Evolutionary conservation across 2,113 vertebrate genomes (phyloP).

Genomic region (Lutjanus erythropterus): DNA sequence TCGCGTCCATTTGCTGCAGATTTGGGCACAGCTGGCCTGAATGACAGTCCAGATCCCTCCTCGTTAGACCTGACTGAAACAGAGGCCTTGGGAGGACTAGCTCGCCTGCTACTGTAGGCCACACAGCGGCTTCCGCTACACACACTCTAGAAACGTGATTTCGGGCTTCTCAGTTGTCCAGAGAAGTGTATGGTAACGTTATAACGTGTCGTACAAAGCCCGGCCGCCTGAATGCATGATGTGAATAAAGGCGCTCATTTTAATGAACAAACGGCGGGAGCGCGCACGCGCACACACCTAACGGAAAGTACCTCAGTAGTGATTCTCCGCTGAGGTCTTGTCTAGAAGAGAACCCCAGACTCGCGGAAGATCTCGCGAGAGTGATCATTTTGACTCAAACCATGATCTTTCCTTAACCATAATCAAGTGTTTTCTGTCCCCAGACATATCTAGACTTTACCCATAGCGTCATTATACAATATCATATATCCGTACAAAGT

Average conservation of each 20-base stretch:
- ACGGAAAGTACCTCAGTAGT: conserved; percentile 74
- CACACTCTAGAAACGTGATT: not conserved
- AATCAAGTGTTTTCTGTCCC: too few relatives aligned
- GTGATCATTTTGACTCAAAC: too few relatives aligned
- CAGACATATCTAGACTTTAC: too few relatives aligned
- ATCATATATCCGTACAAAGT: too few relatives aligned
- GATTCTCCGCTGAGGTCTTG: too few relatives aligned
- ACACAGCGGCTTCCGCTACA: conserved; percentile 40
- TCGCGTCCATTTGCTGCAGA: conserved; percentile 47
- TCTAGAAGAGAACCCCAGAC: too few relatives aligned
- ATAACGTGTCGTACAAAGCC: not conserved
- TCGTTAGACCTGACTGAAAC: conserved; percentile 37
- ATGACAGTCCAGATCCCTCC: conserved; percentile 67
- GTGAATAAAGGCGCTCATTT: conserved; percentile 62
- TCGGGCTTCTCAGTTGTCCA: rapidly evolving
- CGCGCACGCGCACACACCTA: conserved; percentile 73
- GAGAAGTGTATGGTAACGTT: too few relatives aligned
- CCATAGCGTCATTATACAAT: too few relatives aligned
- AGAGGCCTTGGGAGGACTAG: conserved; percentile 61
- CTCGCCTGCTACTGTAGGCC: conserved; percentile 53
- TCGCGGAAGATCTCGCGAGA: too few relatives aligned
- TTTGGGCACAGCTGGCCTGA: conserved; percentile 61
- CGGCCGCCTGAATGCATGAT: not conserved
- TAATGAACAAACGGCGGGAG: conserved; percentile 53
- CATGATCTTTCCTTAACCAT: too few relatives aligned